phyloP scores from a whole-genome alignment of 1,140 invertebrate genomes.

The Calliphora vicina region DNA sequence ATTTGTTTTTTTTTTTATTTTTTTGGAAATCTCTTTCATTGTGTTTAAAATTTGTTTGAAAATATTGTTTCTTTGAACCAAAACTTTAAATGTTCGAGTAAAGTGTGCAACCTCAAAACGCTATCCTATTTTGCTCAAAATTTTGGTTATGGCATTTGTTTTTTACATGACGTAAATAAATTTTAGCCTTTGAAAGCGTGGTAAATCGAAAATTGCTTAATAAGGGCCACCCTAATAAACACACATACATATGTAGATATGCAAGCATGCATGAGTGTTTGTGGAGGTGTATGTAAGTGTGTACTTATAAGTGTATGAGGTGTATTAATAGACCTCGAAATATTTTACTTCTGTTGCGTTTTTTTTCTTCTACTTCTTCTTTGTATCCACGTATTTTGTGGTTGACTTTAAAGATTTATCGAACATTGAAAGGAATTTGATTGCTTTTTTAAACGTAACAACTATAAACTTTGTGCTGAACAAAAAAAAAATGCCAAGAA shows the following conservation, averaged over 20 bases:
- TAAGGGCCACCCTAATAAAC: too few relatives aligned
- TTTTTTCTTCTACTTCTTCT: neutral
- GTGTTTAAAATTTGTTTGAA: too few relatives aligned
- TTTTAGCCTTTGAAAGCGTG: too few relatives aligned
- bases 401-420: conserved; percentile 9
- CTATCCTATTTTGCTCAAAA: too few relatives aligned
- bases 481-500: neutral
- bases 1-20: too few relatives aligned
- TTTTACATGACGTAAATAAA: too few relatives aligned
- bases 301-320: neutral
- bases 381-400: neutral
- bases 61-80: too few relatives aligned
- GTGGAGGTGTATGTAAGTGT: neutral
- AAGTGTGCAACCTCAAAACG: too few relatives aligned
- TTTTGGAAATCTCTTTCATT: too few relatives aligned
- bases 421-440: conserved; percentile 1
- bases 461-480: neutral
- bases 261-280: neutral
- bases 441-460: conserved; percentile 1
- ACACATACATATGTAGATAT: neutral
- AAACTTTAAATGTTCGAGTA: too few relatives aligned
- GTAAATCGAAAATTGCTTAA: too few relatives aligned
- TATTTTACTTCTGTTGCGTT: conserved; percentile 5
- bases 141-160: too few relatives aligned
- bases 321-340: conserved; percentile 8